These are phyloP conservation scores for Setipinna tenuifilis DNA, from an alignment of 2,797 vertebrate genomes.

Conservation along the genomic window DNA sequence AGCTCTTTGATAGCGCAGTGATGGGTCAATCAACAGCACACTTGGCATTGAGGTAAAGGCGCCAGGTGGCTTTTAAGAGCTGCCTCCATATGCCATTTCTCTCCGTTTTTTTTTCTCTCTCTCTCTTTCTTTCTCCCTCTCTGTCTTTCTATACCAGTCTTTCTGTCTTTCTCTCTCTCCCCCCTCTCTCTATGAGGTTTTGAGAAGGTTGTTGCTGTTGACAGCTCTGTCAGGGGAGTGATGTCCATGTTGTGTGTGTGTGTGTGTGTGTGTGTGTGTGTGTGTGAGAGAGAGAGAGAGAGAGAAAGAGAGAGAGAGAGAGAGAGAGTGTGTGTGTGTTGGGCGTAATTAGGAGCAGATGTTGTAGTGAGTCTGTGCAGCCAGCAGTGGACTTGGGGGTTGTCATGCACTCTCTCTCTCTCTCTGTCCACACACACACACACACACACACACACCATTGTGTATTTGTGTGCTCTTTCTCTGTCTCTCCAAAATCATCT, in stretches of 20 bases:
- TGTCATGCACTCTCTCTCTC: neutral
- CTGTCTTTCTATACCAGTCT: neutral
- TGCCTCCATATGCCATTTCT: slow-evolving; percentile 49
- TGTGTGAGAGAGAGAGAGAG: no score
- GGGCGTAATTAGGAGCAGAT: slow-evolving; percentile 59
- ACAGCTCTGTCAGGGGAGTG: slow-evolving; percentile 47
- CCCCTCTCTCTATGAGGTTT: slow-evolving; percentile 33
- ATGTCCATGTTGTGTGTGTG: slow-evolving; percentile 39
- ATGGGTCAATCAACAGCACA: slow-evolving; percentile 42
- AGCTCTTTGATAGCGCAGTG: slow-evolving; percentile 34
- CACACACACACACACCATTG: neutral
- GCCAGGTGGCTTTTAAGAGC: slow-evolving; percentile 54
- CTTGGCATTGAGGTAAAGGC: slow-evolving; percentile 42
- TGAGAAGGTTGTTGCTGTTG: slow-evolving; percentile 48
- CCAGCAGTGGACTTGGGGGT: slow-evolving; percentile 35
- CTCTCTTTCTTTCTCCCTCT: neutral
- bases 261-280: slow-evolving; percentile 35
- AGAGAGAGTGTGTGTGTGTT: slow-evolving; percentile 12
- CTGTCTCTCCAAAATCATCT: neutral
- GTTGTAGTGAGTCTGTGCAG: slow-evolving; percentile 43
- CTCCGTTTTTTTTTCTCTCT: neutral
- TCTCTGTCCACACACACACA: neutral
- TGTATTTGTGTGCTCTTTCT: slow-evolving; percentile 31
- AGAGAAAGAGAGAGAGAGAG: no score
- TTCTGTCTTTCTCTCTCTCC: neutral